phyloP scores from a whole-genome alignment of 2,113 vertebrate genomes.

The Eonycteris spelaea region DNA sequence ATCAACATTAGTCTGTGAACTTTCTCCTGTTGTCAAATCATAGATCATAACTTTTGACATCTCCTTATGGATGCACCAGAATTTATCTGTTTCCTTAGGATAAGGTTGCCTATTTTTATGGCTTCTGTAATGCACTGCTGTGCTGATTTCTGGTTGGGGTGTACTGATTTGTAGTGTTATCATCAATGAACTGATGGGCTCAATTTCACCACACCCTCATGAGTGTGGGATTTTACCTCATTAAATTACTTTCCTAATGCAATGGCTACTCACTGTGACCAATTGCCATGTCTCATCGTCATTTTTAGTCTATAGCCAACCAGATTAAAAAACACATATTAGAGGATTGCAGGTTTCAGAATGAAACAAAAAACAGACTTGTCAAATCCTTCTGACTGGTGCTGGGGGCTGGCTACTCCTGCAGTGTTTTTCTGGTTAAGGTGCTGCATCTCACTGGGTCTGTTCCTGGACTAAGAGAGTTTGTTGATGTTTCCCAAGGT shows the following conservation, averaged over 20 bases:
- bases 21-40: not conserved
- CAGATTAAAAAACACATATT: not conserved
- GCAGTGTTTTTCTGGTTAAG: not conserved
- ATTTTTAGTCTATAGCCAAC: not conserved
- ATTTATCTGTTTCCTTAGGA: not conserved
- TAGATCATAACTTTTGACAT: not conserved
- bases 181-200: not conserved
- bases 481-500: not conserved
- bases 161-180: not conserved
- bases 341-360: not conserved
- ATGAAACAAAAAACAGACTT: not conserved
- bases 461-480: not conserved
- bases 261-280: not conserved
- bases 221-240: not conserved
- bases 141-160: not conserved
- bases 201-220: not conserved
- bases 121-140: not conserved
- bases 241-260: not conserved
- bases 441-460: not conserved
- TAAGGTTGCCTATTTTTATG: not conserved
- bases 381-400: not conserved
- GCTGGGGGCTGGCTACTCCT: not conserved
- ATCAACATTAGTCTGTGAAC: not conserved
- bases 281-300: not conserved
- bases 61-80: not conserved